Evolutionary conservation across 2,888 invertebrate genomes (phyloP), one percentile per base, ranked within the genome.

Genomic region (Euzophera pinguis): DNA sequence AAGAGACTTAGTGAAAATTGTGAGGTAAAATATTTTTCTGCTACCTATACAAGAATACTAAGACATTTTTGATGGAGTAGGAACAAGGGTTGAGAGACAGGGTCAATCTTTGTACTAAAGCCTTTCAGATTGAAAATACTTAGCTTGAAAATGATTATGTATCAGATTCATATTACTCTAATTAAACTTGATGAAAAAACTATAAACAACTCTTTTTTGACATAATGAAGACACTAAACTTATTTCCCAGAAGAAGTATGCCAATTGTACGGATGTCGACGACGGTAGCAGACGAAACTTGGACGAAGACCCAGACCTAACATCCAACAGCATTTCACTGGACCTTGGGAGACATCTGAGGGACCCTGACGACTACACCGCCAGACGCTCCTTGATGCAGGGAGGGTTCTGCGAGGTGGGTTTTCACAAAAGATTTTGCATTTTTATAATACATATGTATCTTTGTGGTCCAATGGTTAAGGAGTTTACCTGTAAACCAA

Each of bases 331-430:
- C 1, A 56, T 72, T 8, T 77, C 73, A 42, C 59, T 88, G 0
- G 88, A 88, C 59, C 54, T 87, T 38, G 89, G 88, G 9, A 71
- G 87, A 47, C 89, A 89, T 62, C 61, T 88, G 16, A 65, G 72
- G 8, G 78, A 86, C 42, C 88, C 89, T 37, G 74, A 86, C 38
- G 84, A 87, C 53, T 83, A 84, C 14, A 81, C 87, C 1, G 88
- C 88, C 0, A 75, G 89, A 48, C 65, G 89, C 34, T 70, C 79
- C 1, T 70, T 73, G 0, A 62, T 69, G 50, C 75, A 76, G 45
- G 89, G 89, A 41, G 89, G 89, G 41, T 89, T 89, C 61, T 89
- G 89, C 61, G 89, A 89, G 81, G 89, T 86, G 62, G 59, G 49
- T 6, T 12, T 8, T 14, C 13, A 22, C 22, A 2, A 22, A 3